Percentiles rank a stretch among this genome's conserved stretches.
These are phyloP conservation scores for Phanerotoma sp. DNA, from an alignment of 2,888 invertebrate species.

Conservation along the genomic window DNA sequence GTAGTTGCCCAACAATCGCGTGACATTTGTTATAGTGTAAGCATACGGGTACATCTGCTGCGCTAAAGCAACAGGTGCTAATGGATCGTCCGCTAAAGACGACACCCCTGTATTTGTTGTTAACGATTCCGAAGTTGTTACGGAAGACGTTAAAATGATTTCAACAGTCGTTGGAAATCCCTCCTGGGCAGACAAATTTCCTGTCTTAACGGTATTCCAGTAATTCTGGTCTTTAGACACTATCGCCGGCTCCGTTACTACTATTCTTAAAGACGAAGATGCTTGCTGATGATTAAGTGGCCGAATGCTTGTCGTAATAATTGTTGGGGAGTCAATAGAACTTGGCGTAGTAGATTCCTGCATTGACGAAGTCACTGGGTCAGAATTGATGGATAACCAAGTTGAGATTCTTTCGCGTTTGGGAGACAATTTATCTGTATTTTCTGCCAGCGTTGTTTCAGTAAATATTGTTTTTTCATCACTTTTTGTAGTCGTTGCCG, in stretches of 20 bases:
- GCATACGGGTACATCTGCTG: conserved; percentile 51
- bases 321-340: conserved; percentile 20
- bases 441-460: too few species aligned
- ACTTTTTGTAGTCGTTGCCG: neutral
- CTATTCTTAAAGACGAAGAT: conserved; percentile 36
- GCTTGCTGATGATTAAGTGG: conserved; percentile 12
- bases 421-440: neutral
- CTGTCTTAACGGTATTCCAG: conserved; percentile 37
- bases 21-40: conserved; percentile 55
- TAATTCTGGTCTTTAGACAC: conserved; percentile 5
- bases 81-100: conserved; percentile 14
- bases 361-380: conserved; percentile 17
- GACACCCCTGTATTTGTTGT: conserved; percentile 15
- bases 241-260: conserved; percentile 37
- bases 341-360: neutral
- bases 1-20: conserved; percentile 54
- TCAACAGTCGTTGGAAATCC: neutral
- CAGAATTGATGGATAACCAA: conserved; percentile 18
- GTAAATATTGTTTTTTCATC: neutral
- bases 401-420: conserved; percentile 13
- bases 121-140: conserved; percentile 4
- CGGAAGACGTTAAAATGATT: conserved; percentile 4
- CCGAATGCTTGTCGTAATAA: conserved; percentile 14
- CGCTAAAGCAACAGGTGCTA: conserved; percentile 29
- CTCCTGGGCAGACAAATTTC: conserved; percentile 25